Evolutionary conservation across 2,888 invertebrate species (phyloP).

Genomic region (Nomada fucata): DNA sequence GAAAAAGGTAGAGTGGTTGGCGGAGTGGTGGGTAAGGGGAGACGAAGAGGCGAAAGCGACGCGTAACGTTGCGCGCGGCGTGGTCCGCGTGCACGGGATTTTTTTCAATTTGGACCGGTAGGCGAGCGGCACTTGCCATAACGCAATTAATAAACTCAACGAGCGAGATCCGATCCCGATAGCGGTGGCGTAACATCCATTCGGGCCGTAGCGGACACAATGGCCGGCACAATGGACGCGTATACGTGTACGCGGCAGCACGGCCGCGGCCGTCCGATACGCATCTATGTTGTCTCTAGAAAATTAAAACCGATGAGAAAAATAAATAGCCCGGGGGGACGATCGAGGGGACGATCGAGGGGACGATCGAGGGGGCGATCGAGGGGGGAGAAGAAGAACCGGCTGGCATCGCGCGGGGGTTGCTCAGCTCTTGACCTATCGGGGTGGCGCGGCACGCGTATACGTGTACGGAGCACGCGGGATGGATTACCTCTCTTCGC

Average conservation of each 20-base stretch:
- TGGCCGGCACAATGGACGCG: conserved; percentile 70
- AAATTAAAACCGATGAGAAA: conserved; percentile 83
- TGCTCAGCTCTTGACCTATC: conserved; percentile 14
- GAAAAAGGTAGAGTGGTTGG: not conserved
- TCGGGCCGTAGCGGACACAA: conserved; percentile 69
- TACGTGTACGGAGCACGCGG: too few species aligned
- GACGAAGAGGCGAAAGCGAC: not conserved
- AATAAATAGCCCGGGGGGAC: conserved; percentile 76
- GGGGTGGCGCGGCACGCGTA: conserved; percentile 24
- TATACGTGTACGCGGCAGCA: conserved; percentile 47
- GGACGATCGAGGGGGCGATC: too few species aligned
- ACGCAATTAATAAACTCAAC: conserved; percentile 81
- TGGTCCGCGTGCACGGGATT: conserved; percentile 53
- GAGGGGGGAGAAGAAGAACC: conserved; percentile 82
- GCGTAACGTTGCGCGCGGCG: not conserved
- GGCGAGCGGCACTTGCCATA: conserved; percentile 73
- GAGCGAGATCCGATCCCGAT: conserved; percentile 80
- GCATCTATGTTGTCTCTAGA: conserved; percentile 80
- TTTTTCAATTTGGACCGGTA: conserved; percentile 72
- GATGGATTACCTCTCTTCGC: not conserved
- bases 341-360: too few species aligned
- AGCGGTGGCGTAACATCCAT: conserved; percentile 71
- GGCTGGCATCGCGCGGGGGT: conserved; percentile 70
- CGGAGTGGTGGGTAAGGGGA: not conserved
- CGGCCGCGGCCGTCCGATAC: conserved; percentile 73